A percentile compares a stretch with the other conserved stretches of the same genome.
These are phyloP conservation scores for Mirza zaza DNA, from an alignment of 2,113 vertebrate species.

Conservation along the genomic window DNA sequence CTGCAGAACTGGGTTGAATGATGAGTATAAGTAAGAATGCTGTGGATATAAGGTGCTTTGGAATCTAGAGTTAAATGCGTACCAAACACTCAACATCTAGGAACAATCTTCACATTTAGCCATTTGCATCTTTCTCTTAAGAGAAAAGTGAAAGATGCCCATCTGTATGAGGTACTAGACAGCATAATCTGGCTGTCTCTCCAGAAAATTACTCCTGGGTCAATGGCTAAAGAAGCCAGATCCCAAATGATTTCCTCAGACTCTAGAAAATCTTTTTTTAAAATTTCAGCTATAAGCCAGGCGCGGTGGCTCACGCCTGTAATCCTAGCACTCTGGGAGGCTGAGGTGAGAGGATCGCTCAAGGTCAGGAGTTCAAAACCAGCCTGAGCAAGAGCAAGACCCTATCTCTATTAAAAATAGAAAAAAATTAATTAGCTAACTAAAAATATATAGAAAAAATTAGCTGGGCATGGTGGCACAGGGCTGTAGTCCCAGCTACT, in stretches of 20 bases:
- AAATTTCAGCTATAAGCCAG: background rate
- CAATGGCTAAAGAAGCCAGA: background rate
- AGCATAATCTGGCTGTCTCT: background rate
- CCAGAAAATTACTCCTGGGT: conserved; percentile 4
- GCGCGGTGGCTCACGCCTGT: too few species aligned
- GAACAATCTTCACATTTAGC: background rate
- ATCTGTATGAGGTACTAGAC: background rate
- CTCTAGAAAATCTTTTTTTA: background rate
- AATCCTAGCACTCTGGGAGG: too few species aligned
- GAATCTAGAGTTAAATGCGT: background rate
- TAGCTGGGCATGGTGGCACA: too few species aligned
- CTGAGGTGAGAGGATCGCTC: too few species aligned
- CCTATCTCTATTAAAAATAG: too few species aligned
- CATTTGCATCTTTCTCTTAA: conserved; percentile 35
- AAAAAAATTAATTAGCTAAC: too few species aligned
- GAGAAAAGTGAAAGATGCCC: background rate
- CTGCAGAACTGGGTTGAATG: background rate
- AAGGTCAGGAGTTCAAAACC: too few species aligned
- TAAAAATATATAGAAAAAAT: too few species aligned
- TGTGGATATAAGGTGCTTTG: background rate
- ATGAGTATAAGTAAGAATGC: background rate
- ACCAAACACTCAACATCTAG: background rate
- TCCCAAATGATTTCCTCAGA: background rate
- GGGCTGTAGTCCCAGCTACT: too few species aligned
- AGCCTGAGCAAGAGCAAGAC: too few species aligned